Evolutionary conservation across 2,797 vertebrate species (phyloP), one percentile per base, ranked within the genome.

Genomic region (Pseudocheirus occidentalis): DNA sequence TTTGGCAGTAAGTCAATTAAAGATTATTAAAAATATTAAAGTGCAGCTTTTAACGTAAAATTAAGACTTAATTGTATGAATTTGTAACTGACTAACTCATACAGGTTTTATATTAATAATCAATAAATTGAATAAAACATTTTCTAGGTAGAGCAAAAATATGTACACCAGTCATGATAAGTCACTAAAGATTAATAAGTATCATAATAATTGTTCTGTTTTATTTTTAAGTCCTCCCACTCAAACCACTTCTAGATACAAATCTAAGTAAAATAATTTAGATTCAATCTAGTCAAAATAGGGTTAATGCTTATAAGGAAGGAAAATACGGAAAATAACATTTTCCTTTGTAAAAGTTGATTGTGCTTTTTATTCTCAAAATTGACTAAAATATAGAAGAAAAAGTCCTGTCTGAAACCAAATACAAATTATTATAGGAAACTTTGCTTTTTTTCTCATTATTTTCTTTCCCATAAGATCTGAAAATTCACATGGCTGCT

Each of bases 181-280:
- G 57, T 94, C 90, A 34, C 90, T 92, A 40, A 93, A 94, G 66
- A 91, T 66, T 56, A 91, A 59, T 73, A 93, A 90, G 91, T 92
- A 94, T 9, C 29, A 56, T 57, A 92, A 94, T 90, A 92, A 92
- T 57, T 92, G 4, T 52, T 52, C 52, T 54, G 53, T 11, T 54
- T 54, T 54, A 54, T 55, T 94, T 93, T 93, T 55, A 11, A 27
- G 40, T 50, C 10, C 95, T 96, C 97, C 95, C 97, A 97, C 96
- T 94, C 96, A 98, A 98, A 97, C 97, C 97, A 98, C 97, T 97
- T 96, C 97, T 97, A 95, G 97, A 97, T 96, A 96, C 91, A 97
- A 95, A 98, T 97, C 96, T 96, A 95, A 96, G 96, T 93, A 97
- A 59, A 95, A 94, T 94, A 96, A 97, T 98, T 97, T 95, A 93